Conservation (phyloP, 1,140 invertebrate genomes). For the Aphidius gifuensis region DNA sequence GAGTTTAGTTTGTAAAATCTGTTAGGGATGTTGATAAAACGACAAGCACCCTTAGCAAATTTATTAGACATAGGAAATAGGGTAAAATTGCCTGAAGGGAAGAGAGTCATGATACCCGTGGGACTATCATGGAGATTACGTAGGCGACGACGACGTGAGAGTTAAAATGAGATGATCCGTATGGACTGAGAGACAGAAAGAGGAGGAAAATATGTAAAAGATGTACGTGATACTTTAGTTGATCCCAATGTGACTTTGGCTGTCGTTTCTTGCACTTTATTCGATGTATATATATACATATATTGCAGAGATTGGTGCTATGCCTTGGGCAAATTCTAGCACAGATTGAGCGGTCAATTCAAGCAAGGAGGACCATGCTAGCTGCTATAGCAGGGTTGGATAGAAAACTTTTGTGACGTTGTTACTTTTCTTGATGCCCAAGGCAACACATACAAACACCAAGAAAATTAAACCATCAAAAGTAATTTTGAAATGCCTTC, state of each 20-base stretch:
- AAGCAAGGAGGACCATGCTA: no score
- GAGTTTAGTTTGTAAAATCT: no score
- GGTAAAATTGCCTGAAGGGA: conserved; percentile 7
- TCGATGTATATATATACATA: not conserved
- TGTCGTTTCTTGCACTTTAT: not conserved
- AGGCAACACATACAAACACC: no score
- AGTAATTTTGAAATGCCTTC: no score
- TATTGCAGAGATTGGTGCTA: conserved; percentile 1
- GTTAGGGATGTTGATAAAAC: no score
- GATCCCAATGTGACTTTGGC: conserved; percentile 9
- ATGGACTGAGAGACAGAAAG: not conserved
- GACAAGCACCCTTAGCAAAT: no score
- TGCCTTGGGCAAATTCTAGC: not conserved
- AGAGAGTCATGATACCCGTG: conserved; percentile 7
- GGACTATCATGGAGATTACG: conserved; percentile 19
- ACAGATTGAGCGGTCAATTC: conserved; percentile 14
- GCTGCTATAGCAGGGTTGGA: no score
- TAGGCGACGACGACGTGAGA: conserved; percentile 14
- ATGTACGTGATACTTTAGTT: conserved; percentile 8
- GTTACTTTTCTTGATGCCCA: no score
- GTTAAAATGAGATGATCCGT: not conserved
- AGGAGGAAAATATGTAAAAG: not conserved
- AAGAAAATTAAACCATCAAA: no score
- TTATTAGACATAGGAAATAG: no score
- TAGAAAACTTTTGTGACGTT: no score